phyloP scores from a whole-genome alignment of 2,113 vertebrate species.

The Zosterops lateralis region DNA sequence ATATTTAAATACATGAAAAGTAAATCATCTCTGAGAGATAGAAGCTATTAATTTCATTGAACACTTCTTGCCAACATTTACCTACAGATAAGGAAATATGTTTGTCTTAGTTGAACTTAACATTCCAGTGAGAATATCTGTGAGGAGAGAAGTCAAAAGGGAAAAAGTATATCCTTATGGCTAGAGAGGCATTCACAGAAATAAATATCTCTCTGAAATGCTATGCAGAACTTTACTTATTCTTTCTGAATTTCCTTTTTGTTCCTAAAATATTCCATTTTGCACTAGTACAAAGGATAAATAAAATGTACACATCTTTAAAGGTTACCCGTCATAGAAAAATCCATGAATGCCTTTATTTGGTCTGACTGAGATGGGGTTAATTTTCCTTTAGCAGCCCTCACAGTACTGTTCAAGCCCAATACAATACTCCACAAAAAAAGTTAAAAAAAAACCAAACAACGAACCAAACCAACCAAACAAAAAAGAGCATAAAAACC shows the following conservation, averaged over 20 bases:
- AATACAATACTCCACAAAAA: neutral
- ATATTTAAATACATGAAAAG: neutral
- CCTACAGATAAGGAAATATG: neutral
- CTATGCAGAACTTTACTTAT: neutral
- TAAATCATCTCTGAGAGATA: neutral
- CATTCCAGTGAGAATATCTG: slow-evolving; percentile 3
- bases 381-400: neutral
- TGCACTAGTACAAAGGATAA: neutral
- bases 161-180: neutral
- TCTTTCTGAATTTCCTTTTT: neutral
- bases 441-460: too few relatives aligned
- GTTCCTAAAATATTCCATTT: neutral
- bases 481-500: neutral
- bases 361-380: neutral
- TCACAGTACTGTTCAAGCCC: neutral
- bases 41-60: slow-evolving; percentile 1
- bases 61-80: neutral
- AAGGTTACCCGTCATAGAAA: neutral
- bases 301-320: neutral
- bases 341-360: neutral
- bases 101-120: slow-evolving; percentile 4
- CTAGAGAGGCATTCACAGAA: neutral
- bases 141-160: neutral
- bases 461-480: neutral
- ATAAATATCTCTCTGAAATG: neutral